Conservation (phyloP, 2,888 invertebrate genomes). For the Netelia fuscicornis region DNA sequence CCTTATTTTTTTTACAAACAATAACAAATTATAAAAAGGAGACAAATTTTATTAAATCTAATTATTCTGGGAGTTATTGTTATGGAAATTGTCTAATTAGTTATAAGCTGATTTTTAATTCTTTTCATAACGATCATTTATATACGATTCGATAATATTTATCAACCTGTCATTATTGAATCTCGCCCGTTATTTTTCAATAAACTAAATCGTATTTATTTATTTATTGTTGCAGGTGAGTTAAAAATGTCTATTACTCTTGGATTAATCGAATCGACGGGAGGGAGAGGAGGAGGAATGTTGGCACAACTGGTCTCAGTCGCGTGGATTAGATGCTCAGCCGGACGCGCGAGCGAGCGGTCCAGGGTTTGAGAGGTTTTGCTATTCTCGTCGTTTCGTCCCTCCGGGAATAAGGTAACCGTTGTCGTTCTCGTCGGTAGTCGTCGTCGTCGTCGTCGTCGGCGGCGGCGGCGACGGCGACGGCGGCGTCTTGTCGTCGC, state of each 20-base stretch:
- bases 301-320: constrained; percentile 27
- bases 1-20: too few relatives aligned
- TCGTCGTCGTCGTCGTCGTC: constrained; percentile 19
- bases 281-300: not conserved
- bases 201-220: constrained; percentile 13
- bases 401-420: constrained; percentile 54
- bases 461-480: constrained; percentile 31
- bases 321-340: constrained; percentile 49
- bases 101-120: constrained; percentile 11
- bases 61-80: not conserved
- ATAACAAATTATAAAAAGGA: too few relatives aligned
- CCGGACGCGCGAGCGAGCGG: constrained; percentile 25
- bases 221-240: constrained; percentile 69
- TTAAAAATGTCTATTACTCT: constrained; percentile 41
- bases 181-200: too few relatives aligned
- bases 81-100: not conserved
- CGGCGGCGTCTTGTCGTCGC: constrained; percentile 45
- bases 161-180: too few relatives aligned
- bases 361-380: constrained; percentile 49
- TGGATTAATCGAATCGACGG: constrained; percentile 51
- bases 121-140: too few relatives aligned
- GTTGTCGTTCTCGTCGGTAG: constrained; percentile 29
- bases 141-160: too few relatives aligned
- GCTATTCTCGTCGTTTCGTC: constrained; percentile 59
- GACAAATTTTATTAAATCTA: not conserved